phyloP scores from a whole-genome alignment of 2,888 invertebrate species.

The Oscheius onirici region DNA sequence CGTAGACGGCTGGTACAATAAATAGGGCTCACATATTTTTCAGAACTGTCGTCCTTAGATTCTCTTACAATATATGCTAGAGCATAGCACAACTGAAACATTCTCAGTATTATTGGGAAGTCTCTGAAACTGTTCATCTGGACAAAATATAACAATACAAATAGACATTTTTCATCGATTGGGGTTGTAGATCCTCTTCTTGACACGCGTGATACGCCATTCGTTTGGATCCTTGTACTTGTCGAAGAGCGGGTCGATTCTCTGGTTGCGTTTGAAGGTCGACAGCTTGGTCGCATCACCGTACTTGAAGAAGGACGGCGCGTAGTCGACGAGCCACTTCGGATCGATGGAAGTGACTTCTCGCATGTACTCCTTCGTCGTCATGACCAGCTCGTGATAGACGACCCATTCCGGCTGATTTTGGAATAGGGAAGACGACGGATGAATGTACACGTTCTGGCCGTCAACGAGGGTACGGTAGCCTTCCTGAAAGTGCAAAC shows the following conservation, averaged over 20 bases:
- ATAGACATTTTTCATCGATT: slow-evolving; percentile 62
- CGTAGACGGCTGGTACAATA: too few species aligned
- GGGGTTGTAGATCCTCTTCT: slow-evolving; percentile 72
- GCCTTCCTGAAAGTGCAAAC: slow-evolving; percentile 77
- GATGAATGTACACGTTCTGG: slow-evolving; percentile 95
- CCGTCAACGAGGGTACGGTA: slow-evolving; percentile 96
- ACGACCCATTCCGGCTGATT: slow-evolving; percentile 99
- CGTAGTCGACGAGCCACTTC: slow-evolving; percentile 98
- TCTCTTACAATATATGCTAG: too few species aligned
- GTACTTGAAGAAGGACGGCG: slow-evolving; percentile 98
- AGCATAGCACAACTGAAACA: too few species aligned
- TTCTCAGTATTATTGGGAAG: too few species aligned
- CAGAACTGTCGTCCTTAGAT: too few species aligned
- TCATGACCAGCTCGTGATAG: slow-evolving; percentile 97
- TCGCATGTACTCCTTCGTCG: slow-evolving; percentile 98
- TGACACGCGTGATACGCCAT: slow-evolving; percentile 88
- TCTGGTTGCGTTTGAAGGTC: slow-evolving; percentile 98
- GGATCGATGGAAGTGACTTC: slow-evolving; percentile 93
- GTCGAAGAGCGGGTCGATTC: slow-evolving; percentile 95
- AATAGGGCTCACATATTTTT: too few species aligned
- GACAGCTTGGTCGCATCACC: slow-evolving; percentile 97
- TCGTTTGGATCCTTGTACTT: slow-evolving; percentile 98
- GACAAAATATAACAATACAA: too few species aligned
- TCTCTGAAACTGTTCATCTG: too few species aligned
- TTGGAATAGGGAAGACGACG: slow-evolving; percentile 95